A percentile compares a stretch with the other conserved stretches of the same genome.
phyloP scores from a whole-genome alignment of 2,113 vertebrate genomes.

The Mirza zaza region DNA sequence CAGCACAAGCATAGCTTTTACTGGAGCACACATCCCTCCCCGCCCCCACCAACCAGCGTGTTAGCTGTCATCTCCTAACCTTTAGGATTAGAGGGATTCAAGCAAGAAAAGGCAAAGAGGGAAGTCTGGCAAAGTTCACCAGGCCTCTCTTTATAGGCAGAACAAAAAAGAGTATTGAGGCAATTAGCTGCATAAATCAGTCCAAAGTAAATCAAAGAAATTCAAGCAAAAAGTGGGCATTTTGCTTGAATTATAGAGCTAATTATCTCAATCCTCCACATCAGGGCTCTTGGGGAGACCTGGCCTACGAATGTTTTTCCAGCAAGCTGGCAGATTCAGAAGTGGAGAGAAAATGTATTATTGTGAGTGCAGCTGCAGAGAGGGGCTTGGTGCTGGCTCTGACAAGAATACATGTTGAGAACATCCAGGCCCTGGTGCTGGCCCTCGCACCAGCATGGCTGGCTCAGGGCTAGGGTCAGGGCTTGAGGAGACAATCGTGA shows the following conservation, averaged over 20 bases:
- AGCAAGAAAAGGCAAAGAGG: not conserved
- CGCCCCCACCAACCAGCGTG: not conserved
- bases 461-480: not conserved
- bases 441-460: not conserved
- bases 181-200: slow-evolving; percentile 22
- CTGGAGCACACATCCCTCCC: not conserved
- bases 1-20: not conserved
- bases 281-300: not conserved
- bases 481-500: too few relatives aligned
- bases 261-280: not conserved
- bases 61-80: not conserved
- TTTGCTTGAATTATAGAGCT: not conserved
- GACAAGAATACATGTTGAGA: not conserved
- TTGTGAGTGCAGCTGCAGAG: not conserved
- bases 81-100: not conserved
- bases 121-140: not conserved
- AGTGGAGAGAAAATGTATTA: not conserved
- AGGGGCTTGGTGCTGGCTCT: not conserved
- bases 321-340: not conserved
- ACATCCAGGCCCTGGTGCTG: not conserved
- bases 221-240: not conserved
- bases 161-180: slow-evolving; percentile 2
- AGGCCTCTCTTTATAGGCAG: not conserved
- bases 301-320: slow-evolving; percentile 17
- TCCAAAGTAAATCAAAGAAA: slow-evolving; percentile 43